Evolutionary conservation across 2,888 invertebrate genomes (phyloP).

Genomic region (Drosophila algonquin): DNA sequence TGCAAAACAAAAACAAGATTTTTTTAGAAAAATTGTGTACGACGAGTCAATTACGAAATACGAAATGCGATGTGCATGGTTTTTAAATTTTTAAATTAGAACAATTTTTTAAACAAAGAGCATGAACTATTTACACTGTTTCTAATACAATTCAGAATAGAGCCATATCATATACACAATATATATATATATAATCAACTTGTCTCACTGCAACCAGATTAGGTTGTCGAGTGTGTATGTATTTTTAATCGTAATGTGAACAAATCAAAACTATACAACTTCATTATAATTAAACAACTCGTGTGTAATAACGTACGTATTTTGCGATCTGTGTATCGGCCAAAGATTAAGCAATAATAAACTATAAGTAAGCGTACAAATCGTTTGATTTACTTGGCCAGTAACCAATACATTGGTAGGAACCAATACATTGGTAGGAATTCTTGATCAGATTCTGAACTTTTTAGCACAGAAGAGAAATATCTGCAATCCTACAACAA

Average conservation of each 20-base stretch:
- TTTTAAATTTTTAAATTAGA: conserved; percentile 48
- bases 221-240: conserved; percentile 6
- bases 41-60: conserved; percentile 54
- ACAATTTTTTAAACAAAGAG: conserved; percentile 48
- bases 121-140: conserved; percentile 49
- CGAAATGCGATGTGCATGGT: conserved; percentile 16
- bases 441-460: neutral
- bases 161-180: conserved; percentile 51
- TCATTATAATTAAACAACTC: conserved; percentile 31
- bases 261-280: conserved; percentile 36
- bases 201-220: conserved; percentile 4
- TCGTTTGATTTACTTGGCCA: conserved; percentile 12
- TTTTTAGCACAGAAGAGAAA: neutral
- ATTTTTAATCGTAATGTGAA: conserved; percentile 45
- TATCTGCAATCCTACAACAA: neutral
- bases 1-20: neutral
- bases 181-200: conserved; percentile 19
- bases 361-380: conserved; percentile 54
- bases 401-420: neutral
- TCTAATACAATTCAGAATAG: conserved; percentile 37
- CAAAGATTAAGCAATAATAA: conserved; percentile 80
- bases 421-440: neutral
- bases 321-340: conserved; percentile 78
- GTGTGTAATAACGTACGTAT: conserved; percentile 51
- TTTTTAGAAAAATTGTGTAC: conserved; percentile 45